A percentile compares a stretch with the other conserved stretches of the same genome.
phyloP scores from a whole-genome alignment of 2,113 vertebrate species.

The Stercorarius parasiticus region DNA sequence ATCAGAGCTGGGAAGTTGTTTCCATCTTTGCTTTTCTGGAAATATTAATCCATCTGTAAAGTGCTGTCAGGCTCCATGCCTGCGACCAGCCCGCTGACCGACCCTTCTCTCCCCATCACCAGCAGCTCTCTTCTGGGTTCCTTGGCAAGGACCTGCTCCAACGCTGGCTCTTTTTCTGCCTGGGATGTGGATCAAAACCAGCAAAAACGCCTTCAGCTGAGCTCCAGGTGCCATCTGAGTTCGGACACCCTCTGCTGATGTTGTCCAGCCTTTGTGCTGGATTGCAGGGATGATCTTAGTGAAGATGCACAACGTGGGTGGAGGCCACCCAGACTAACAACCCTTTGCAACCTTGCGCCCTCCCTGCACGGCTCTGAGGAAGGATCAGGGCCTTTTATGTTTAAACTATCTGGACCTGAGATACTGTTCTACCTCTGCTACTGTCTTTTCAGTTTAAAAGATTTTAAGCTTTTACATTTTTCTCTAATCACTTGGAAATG shows the following conservation, averaged over 20 bases:
- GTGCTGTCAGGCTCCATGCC: fast-evolving
- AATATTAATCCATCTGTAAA: neutral
- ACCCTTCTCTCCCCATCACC: neutral
- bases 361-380: fast-evolving
- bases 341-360: fast-evolving
- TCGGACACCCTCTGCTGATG: neutral
- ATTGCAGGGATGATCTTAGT: neutral
- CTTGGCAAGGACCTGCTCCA: neutral
- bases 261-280: neutral
- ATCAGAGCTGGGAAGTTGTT: neutral
- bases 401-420: neutral
- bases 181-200: neutral
- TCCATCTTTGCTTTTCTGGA: neutral
- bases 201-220: neutral
- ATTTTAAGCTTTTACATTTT: neutral
- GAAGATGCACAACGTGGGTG: neutral
- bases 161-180: neutral
- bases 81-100: fast-evolving
- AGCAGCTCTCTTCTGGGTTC: neutral
- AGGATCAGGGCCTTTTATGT: neutral
- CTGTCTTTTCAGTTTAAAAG: neutral
- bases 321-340: neutral
- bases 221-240: neutral
- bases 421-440: neutral
- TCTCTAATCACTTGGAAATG: neutral